A percentile compares a stretch with the other conserved stretches of the same genome.
Evolutionary conservation across 2,888 invertebrate species (phyloP).

Genomic region (Agrochola lychnidis): DNA sequence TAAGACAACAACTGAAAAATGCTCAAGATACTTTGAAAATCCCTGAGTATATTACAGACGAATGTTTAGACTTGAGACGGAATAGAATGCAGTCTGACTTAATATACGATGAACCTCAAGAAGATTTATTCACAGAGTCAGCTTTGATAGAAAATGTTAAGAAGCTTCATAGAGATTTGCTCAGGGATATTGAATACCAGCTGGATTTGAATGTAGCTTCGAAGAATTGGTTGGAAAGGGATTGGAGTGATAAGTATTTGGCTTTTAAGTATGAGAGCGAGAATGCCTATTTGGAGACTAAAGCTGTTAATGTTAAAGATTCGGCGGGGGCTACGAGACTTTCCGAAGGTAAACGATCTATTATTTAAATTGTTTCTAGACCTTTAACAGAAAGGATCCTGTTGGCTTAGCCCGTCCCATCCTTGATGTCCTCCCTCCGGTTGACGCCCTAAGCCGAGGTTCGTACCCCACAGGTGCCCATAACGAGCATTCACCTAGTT

Average conservation of each 20-base stretch:
- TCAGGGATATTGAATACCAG: conserved; percentile 93
- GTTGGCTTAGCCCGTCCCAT: too few species aligned
- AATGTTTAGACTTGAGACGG: conserved; percentile 93
- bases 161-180: conserved; percentile 91
- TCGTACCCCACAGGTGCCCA: too few species aligned
- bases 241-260: conserved; percentile 97
- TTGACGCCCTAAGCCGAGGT: too few species aligned
- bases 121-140: conserved; percentile 93
- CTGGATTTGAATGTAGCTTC: conserved; percentile 93
- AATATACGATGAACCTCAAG: conserved; percentile 94
- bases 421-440: too few species aligned
- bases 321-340: conserved; percentile 95
- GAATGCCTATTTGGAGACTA: conserved; percentile 93
- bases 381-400: background rate
- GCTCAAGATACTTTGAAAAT: conserved; percentile 83
- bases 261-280: conserved; percentile 94
- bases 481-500: too few species aligned
- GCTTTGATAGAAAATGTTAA: conserved; percentile 93
- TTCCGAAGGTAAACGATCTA: conserved; percentile 88
- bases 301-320: conserved; percentile 93
- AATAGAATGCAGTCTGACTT: conserved; percentile 93
- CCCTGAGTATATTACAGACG: conserved; percentile 90
- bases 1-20: conserved; percentile 86
- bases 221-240: conserved; percentile 95
- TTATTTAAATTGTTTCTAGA: background rate